Conservation (phyloP, 2,113 vertebrate genomes). For the Oxyura jamaicensis region DNA sequence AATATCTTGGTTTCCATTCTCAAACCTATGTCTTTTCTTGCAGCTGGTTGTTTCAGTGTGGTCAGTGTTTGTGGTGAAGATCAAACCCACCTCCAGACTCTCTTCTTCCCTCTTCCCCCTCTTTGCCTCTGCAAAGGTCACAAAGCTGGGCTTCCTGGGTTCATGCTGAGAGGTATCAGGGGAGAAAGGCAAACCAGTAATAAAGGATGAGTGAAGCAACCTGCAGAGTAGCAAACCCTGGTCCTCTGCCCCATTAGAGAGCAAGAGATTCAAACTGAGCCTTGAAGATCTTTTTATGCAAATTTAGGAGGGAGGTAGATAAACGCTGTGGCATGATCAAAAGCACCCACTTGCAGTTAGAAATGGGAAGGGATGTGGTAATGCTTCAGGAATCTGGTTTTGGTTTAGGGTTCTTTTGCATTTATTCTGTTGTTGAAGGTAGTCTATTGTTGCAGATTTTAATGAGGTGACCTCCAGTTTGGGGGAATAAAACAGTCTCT, state of each 20-base stretch:
- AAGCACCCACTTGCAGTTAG: neutral
- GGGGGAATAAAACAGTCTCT: neutral
- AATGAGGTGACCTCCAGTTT: neutral
- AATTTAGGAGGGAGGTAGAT: neutral
- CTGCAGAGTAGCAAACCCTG: neutral
- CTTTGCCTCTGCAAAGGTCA: neutral
- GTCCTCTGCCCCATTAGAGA: neutral
- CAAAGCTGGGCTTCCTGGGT: neutral
- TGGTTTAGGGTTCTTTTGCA: neutral
- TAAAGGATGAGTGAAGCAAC: neutral
- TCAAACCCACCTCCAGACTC: neutral
- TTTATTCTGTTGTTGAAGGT: neutral
- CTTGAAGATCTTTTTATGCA: accelerated
- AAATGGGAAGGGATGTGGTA: neutral
- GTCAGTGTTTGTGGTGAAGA: neutral
- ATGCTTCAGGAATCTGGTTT: neutral
- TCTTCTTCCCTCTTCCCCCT: neutral
- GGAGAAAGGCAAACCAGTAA: neutral
- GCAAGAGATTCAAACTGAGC: neutral
- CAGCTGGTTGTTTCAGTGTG: conserved; percentile 34
- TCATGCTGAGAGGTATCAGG: neutral
- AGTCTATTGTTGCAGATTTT: neutral
- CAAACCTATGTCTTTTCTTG: conserved; percentile 28
- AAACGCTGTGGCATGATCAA: neutral
- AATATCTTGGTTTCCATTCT: conserved; percentile 56